Evolutionary conservation across 2,113 vertebrate genomes (phyloP), one percentile per base, ranked within the genome.

Genomic region (Antechinus stuartii): DNA sequence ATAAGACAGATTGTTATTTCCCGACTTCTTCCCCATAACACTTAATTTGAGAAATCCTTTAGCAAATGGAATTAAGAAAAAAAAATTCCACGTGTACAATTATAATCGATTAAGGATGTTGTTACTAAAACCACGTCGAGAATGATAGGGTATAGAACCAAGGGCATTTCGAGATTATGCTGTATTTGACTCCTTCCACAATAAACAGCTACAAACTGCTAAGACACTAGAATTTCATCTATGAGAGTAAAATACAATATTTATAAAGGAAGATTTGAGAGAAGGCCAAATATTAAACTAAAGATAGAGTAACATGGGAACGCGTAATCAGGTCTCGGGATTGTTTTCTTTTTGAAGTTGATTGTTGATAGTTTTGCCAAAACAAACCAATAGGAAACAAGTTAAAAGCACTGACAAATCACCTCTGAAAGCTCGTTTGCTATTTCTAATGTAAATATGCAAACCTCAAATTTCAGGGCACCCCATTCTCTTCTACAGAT

Each of bases 201-300:
- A 47, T 94, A 95, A 84, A 98, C 24, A 96, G 95, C 96, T 97
- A 97, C 95, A 95, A 97, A 94, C 57, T 94, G 94, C 97, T 98
- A 97, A 96, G n/a, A 97, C 84, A 97, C 95, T 98, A 97, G 94
- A 94, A 95, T 96, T 96, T 96, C 94, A 96, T 94, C 97, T 98
- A 97, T 53, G 22, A 95, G 91, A 97, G 95, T 95, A 97, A 97
- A 95, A 97, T 96, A 97, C 94, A 98, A 96, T 96, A 94, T 61
- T 91, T 92, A 93, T 8, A 92, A 92, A 30, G n/a, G 47, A 49
- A 95, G 96, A 94, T 96, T 98, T 97, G 95, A 24, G 68, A 90
- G 92, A 94, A 68, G 94, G 96, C 96, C 97, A 97, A 98, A 95
- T 91, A 25, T n/a, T 95, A 95, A 35, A 96, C 91, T 94, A n/a